Conservation (phyloP, 2,797 vertebrate species). For the Takifugu rubripes region DNA sequence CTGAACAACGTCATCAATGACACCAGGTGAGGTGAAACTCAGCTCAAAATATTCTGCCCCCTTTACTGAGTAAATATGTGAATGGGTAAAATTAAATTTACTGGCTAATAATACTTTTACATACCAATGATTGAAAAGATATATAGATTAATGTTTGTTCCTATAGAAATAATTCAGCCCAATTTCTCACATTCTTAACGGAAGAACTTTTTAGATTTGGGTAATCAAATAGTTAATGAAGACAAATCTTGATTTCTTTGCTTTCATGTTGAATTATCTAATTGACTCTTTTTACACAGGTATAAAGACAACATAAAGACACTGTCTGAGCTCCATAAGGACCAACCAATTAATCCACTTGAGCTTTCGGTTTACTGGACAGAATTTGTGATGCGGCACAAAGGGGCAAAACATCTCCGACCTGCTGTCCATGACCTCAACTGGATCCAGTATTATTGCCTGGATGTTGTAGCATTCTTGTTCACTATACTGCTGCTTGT, state of each 20-base stretch:
- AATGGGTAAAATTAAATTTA: too few species aligned
- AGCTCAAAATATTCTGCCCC: too few species aligned
- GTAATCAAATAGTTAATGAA: too few species aligned
- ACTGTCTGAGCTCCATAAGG: constrained; percentile 85
- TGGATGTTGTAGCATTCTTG: constrained; percentile 84
- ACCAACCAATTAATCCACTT: constrained; percentile 82
- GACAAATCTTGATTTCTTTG: not conserved
- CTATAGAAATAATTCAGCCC: too few species aligned
- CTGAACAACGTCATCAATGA: constrained; percentile 83
- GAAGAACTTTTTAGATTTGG: not conserved
- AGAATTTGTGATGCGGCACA: constrained; percentile 93
- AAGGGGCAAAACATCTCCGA: constrained; percentile 85
- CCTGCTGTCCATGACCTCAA: constrained; percentile 82
- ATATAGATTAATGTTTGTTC: too few species aligned
- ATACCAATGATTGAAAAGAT: too few species aligned
- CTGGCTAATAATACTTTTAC: too few species aligned
- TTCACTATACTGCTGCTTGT: constrained; percentile 50
- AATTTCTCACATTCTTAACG: too few species aligned
- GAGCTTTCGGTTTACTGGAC: constrained; percentile 91
- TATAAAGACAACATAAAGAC: constrained; percentile 85
- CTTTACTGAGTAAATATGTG: too few species aligned
- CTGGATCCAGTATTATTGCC: constrained; percentile 89
- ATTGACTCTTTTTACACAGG: constrained; percentile 60
- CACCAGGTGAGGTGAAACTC: constrained; percentile 74
- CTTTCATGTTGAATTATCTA: not conserved